Evolutionary conservation across 2,888 invertebrate species (phyloP), one percentile per base, ranked within the genome.

Genomic region (Harpagoxenus sublaevis): DNA sequence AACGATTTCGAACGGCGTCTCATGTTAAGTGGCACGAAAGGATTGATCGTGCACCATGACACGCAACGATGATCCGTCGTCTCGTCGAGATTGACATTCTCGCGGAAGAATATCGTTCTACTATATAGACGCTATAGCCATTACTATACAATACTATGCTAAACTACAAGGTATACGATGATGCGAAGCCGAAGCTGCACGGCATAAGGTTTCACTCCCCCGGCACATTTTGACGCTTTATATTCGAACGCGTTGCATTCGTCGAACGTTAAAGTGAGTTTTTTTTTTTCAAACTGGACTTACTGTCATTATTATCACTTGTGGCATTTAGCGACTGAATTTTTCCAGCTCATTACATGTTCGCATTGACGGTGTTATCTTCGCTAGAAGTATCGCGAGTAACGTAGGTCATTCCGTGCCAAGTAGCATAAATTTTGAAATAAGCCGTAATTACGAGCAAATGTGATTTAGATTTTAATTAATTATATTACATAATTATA

Each of bases 1-100:
- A 85, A 91, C 89, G 79, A 81, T 87, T 90, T 85, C 85, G 85
- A 89, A 73, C 71, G 71, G 79, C 18, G 48, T 75, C 83, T 73
- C 70, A 31, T 66, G 68, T 57, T 8, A 68, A 57, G 55, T 48
- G 48, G 28, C 60, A 74, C 31, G 45, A 73, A 42, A 55, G 12
- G 4, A 66, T 15, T 28, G n/a, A n/a, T 28, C 63, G 63, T 45
- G 31, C 74, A 31, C 10, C 35, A 74, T 39, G 53, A 55, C n/a
- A 68, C 45, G 74, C 42, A 48, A 48, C 57, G n/a, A 79, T 57
- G 45, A 57, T 70, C 42, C 68, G 71, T 31, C 57, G 18, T 71
- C 35, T 79, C 45, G 31, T 71, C 73, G 74, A 51, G 35, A 73
- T 62, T 60, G 35, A 71, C 28, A 73, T 60, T 73, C 60, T 73